These are phyloP conservation scores for Camptogramma bilineatum DNA, from an alignment of 2,888 invertebrate species.

Conservation along the genomic window DNA sequence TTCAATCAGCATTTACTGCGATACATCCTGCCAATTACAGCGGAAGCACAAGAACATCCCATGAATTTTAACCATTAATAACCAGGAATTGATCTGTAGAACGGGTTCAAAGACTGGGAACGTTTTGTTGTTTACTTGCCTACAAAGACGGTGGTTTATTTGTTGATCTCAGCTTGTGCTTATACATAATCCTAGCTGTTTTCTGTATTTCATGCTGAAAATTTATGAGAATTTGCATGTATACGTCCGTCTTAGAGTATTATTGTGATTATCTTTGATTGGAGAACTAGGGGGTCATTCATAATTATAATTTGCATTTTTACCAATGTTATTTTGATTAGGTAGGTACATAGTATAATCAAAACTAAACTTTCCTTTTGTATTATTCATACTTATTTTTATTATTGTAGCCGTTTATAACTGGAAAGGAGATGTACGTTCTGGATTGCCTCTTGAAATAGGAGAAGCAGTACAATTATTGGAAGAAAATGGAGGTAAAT, in stretches of 20 bases:
- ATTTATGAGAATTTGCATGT: no score
- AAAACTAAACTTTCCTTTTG: no score
- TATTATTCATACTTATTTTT: slow-evolving; percentile 17
- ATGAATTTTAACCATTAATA: slow-evolving; percentile 70
- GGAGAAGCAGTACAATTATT: slow-evolving; percentile 97
- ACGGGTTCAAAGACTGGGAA: slow-evolving; percentile 7
- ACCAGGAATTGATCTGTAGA: slow-evolving; percentile 40
- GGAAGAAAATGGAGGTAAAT: slow-evolving; percentile 93
- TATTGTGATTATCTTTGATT: no score
- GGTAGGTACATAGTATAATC: no score
- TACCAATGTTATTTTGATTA: no score
- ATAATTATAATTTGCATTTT: no score
- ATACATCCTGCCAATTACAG: slow-evolving; percentile 72
- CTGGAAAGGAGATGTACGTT: slow-evolving; percentile 93
- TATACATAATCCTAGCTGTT: neutral
- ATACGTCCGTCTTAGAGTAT: no score
- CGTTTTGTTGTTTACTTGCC: neutral
- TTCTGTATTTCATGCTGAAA: neutral
- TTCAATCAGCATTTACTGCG: slow-evolving; percentile 62
- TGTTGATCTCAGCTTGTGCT: slow-evolving; percentile 3
- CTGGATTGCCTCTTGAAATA: slow-evolving; percentile 93
- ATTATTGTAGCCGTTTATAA: slow-evolving; percentile 93
- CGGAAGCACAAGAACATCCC: slow-evolving; percentile 78
- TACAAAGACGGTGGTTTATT: slow-evolving; percentile 4
- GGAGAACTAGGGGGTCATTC: no score